Evolutionary conservation across 2,888 invertebrate genomes (phyloP).

Genomic region (Tanypteryx hageni): DNA sequence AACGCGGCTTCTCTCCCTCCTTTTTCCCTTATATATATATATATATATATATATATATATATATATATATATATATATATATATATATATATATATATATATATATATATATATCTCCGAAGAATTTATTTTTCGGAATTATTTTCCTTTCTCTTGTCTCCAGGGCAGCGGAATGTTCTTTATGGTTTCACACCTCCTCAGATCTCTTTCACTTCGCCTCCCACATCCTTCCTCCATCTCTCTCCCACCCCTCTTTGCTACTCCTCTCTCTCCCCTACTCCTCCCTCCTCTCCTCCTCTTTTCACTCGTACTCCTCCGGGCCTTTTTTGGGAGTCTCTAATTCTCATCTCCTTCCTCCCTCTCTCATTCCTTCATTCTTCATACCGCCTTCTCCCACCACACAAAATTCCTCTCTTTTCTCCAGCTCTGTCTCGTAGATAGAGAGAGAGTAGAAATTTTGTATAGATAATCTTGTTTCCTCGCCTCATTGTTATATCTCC

Average conservation of each 20-base stretch:
- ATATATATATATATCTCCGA: too few species aligned
- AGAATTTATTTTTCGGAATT: background rate
- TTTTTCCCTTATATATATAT: background rate
- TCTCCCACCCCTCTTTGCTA: background rate
- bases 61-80: too few species aligned
- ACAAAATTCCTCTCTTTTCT: background rate
- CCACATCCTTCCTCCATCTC: background rate
- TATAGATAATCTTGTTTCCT: too few species aligned
- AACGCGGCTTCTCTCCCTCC: background rate
- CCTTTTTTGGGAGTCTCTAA: background rate
- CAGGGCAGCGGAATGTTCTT: constrained; percentile 20
- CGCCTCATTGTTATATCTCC: background rate
- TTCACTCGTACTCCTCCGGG: background rate
- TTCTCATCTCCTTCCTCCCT: background rate
- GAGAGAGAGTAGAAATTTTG: too few species aligned
- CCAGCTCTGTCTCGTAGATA: background rate
- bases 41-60: too few species aligned
- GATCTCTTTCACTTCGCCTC: constrained; percentile 10
- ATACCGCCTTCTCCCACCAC: background rate
- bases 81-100: too few species aligned
- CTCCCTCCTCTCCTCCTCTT: background rate
- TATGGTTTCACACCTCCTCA: constrained; percentile 8
- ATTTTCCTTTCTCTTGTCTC: background rate
- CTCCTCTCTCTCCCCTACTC: background rate
- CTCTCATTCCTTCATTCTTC: background rate